A percentile compares a stretch with the other conserved stretches of the same genome.
Evolutionary conservation across 37 sponge, comb jelly and placozoan genomes (phyloP).

Genomic region (Geodia barretti): DNA sequence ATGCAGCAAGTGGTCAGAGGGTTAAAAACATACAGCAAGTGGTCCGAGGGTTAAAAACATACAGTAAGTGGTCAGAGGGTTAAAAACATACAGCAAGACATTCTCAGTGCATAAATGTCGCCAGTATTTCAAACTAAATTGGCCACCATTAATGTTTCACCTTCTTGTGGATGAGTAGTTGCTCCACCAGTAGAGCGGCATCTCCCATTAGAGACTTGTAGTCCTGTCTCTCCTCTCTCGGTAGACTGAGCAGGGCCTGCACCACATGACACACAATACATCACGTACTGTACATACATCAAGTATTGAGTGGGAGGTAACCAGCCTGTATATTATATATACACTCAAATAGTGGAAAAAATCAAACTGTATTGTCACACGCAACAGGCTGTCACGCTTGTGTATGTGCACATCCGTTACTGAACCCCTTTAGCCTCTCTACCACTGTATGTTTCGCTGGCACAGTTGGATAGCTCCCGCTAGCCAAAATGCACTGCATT

Average conservation of each 20-base stretch:
- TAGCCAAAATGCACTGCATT: too few relatives aligned
- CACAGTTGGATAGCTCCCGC: too few relatives aligned
- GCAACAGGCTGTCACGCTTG: too few relatives aligned
- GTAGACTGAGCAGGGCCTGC: constrained; percentile 79
- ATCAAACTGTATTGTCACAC: too few relatives aligned
- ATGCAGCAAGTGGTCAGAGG: not conserved
- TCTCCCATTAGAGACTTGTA: constrained; percentile 54
- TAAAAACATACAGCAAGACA: not conserved
- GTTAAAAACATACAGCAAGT: not conserved
- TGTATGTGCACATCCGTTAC: too few relatives aligned
- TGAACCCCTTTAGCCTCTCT: too few relatives aligned
- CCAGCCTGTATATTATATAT: too few relatives aligned
- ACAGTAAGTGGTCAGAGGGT: not conserved
- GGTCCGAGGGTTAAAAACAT: not conserved
- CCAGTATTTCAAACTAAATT: not conserved
- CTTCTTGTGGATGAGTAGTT: constrained; percentile 90
- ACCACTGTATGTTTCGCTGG: too few relatives aligned
- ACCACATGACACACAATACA: too few relatives aligned
- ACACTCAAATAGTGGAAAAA: too few relatives aligned
- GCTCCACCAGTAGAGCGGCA: constrained; percentile 79
- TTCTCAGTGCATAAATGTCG: not conserved
- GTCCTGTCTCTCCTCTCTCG: constrained; percentile 16
- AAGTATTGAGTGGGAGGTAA: too few relatives aligned
- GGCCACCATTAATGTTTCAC: constrained; percentile 26
- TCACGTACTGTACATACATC: too few relatives aligned